Percentiles rank a stretch among this genome's conserved stretches.
These are phyloP conservation scores for Cybosia mesomella DNA, from an alignment of 2,888 invertebrate species.

Conservation along the genomic window DNA sequence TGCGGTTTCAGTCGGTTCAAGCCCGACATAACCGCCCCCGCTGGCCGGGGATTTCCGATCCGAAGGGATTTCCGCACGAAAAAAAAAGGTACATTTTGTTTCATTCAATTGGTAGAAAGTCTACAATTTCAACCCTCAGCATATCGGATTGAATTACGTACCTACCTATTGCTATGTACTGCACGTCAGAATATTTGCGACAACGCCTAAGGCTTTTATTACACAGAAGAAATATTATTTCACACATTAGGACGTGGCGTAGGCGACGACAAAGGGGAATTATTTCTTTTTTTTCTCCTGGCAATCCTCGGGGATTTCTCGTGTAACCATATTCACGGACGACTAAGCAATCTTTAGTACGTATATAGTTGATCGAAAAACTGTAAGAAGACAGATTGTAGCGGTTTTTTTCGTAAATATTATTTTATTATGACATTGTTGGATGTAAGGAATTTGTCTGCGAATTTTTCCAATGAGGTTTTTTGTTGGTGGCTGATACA, in stretches of 20 bases:
- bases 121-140: slow-evolving; percentile 33
- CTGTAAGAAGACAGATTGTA: slow-evolving; percentile 19
- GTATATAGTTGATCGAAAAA: slow-evolving; percentile 28
- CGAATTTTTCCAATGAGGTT: neutral
- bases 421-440: neutral
- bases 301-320: slow-evolving; percentile 44
- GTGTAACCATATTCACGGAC: slow-evolving; percentile 34
- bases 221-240: slow-evolving; percentile 52
- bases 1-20: no score
- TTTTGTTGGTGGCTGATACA: neutral
- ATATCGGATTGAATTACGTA: slow-evolving; percentile 50
- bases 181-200: slow-evolving; percentile 40
- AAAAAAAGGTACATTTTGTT: neutral
- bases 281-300: slow-evolving; percentile 37
- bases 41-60: no score
- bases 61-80: no score
- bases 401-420: slow-evolving; percentile 11
- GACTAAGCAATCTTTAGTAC: slow-evolving; percentile 36
- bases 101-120: slow-evolving; percentile 15
- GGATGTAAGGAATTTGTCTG: neutral
- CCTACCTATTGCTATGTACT: slow-evolving; percentile 36
- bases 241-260: slow-evolving; percentile 56
- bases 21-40: no score
- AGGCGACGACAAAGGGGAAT: slow-evolving; percentile 42
- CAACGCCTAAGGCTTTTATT: slow-evolving; percentile 49